A percentile compares a stretch with the other conserved stretches of the same genome.
Evolutionary conservation across 2,797 vertebrate species (phyloP).

Genomic region (Anas bahamensis): DNA sequence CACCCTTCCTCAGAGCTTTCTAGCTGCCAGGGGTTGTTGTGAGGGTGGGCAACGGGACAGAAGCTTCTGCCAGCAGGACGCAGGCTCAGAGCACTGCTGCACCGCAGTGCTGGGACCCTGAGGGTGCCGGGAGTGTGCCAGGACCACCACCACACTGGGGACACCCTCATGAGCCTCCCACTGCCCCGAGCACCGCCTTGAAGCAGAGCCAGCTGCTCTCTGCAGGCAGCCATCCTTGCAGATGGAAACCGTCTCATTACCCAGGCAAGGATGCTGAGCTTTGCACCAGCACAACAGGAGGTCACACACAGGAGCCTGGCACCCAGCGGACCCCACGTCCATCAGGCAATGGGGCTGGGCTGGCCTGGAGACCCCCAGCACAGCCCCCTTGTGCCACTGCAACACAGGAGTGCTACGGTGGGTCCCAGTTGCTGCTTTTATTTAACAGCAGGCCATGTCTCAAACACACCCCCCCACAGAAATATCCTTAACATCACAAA

Average conservation of each 20-base stretch:
- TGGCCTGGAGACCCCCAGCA: background rate
- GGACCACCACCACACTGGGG: background rate
- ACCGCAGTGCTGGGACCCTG: accelerated
- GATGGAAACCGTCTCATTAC: background rate
- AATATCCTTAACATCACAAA: background rate
- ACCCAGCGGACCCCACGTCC: background rate
- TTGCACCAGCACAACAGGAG: background rate
- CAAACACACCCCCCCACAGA: background rate
- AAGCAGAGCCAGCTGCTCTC: background rate
- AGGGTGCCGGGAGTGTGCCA: background rate
- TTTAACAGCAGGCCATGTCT: background rate
- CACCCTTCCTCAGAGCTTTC: background rate
- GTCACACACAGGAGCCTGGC: background rate
- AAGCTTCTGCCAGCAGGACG: background rate
- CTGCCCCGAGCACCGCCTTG: accelerated
- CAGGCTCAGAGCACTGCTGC: background rate
- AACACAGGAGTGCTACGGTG: background rate
- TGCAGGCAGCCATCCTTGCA: background rate
- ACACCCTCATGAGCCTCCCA: background rate
- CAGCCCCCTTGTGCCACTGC: accelerated
- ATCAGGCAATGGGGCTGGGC: background rate
- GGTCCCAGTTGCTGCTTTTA: background rate
- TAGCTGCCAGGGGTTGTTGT: accelerated
- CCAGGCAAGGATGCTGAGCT: background rate
- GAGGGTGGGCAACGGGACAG: background rate